A percentile compares a stretch with the other conserved stretches of the same genome.
These are phyloP conservation scores for Dynastes hyllus DNA, from an alignment of 2,888 invertebrate genomes.

Conservation along the genomic window DNA sequence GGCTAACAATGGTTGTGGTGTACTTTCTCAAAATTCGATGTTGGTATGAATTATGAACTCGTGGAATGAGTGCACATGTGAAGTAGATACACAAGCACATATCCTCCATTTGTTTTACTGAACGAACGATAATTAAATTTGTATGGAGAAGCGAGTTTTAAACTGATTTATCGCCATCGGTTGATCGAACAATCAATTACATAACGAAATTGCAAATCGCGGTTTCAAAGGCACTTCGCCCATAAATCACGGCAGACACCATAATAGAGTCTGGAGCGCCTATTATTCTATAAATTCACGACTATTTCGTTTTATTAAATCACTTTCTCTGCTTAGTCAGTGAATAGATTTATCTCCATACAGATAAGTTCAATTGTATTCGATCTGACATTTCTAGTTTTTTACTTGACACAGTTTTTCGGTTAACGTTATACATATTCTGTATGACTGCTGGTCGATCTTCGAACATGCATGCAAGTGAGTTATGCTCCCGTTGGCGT, in stretches of 20 bases:
- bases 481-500: neutral
- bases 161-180: slow-evolving; percentile 24
- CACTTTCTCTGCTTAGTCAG: slow-evolving; percentile 19
- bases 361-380: neutral
- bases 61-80: neutral
- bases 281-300: slow-evolving; percentile 28
- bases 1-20: neutral
- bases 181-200: slow-evolving; percentile 38
- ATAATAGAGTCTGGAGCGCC: slow-evolving; percentile 19
- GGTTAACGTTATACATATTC: slow-evolving; percentile 2
- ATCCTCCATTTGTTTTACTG: neutral
- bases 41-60: neutral
- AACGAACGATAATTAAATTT: slow-evolving; percentile 17
- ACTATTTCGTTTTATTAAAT: slow-evolving; percentile 15
- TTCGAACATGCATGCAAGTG: slow-evolving; percentile 14
- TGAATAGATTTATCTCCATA: slow-evolving; percentile 23
- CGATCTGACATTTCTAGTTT: neutral
- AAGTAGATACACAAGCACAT: neutral
- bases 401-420: slow-evolving; percentile 31
- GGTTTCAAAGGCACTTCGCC: slow-evolving; percentile 1
- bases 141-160: slow-evolving; percentile 15
- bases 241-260: slow-evolving; percentile 7
- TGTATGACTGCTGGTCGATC: neutral
- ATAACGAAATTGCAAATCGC: slow-evolving; percentile 36
- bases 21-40: neutral